A percentile compares a stretch with the other conserved stretches of the same genome.
Evolutionary conservation across 2,797 vertebrate genomes (phyloP).

Genomic region (Trematomus bernacchii): DNA sequence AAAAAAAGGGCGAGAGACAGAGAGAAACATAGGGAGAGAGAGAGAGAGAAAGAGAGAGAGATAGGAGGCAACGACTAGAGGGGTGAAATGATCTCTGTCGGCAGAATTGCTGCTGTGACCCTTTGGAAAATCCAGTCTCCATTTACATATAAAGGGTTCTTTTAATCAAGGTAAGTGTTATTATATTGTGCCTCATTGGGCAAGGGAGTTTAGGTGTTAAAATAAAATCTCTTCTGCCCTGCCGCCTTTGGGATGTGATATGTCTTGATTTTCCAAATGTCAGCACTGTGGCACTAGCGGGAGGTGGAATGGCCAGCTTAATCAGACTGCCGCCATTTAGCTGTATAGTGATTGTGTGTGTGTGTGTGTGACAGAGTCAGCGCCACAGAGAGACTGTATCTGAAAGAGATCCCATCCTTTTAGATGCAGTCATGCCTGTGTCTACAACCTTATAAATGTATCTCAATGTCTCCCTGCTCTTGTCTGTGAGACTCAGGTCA

Average conservation of each 20-base stretch:
- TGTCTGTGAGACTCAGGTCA: conserved; percentile 92
- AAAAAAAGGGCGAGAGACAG: conserved; percentile 80
- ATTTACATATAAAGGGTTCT: conserved; percentile 99
- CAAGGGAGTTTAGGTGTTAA: conserved; percentile 97
- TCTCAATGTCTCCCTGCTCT: conserved; percentile 88
- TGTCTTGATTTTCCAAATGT: conserved; percentile 98
- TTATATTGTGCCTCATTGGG: conserved; percentile 99
- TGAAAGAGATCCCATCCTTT: conserved; percentile 91
- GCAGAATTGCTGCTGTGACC: conserved; percentile 91
- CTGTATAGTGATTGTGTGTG: conserved; percentile 65
- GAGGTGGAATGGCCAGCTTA: conserved; percentile 95
- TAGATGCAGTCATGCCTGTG: conserved; percentile 93
- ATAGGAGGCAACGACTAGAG: conserved; percentile 61
- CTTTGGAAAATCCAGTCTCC: conserved; percentile 91
- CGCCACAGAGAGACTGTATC: conserved; percentile 52
- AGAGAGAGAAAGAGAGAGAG: conserved; percentile 55
- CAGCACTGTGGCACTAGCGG: conserved; percentile 94
- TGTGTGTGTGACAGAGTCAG: conserved; percentile 21
- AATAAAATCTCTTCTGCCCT: conserved; percentile 95
- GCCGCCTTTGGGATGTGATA: conserved; percentile 94
- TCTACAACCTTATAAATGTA: conserved; percentile 95
- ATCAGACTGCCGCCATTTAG: conserved; percentile 96
- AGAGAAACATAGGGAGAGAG: conserved; percentile 73
- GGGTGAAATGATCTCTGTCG: conserved; percentile 93
- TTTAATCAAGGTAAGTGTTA: conserved; percentile 99